These are phyloP conservation scores for Anastrepha ludens DNA, from an alignment of 1,140 invertebrate genomes.

Conservation along the genomic window DNA sequence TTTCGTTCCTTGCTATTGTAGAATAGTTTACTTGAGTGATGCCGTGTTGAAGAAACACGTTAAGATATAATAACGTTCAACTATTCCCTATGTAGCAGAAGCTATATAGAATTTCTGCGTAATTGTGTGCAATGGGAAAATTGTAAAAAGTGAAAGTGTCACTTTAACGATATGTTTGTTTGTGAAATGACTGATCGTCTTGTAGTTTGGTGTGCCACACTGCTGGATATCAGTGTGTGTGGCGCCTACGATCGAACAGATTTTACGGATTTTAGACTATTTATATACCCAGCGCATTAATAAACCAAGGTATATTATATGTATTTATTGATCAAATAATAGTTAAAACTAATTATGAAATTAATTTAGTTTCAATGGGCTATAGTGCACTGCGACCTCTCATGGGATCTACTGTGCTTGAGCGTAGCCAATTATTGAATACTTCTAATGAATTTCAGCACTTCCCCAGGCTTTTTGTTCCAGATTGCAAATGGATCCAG, in stretches of 20 bases:
- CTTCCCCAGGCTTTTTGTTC: no score
- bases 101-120: neutral
- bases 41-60: neutral
- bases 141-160: conserved; percentile 6
- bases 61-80: neutral
- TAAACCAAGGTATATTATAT: no score
- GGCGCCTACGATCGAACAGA: neutral
- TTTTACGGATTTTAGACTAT: neutral
- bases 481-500: no score
- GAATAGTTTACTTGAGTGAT: neutral
- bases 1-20: neutral
- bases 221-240: neutral
- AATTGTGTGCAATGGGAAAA: neutral
- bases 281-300: no score
- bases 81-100: neutral
- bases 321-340: no score
- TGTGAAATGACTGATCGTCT: neutral
- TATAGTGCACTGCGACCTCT: no score
- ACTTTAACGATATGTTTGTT: neutral
- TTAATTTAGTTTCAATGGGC: no score
- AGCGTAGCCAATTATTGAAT: no score
- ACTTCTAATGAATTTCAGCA: no score
- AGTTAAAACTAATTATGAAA: no score
- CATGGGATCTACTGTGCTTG: no score
- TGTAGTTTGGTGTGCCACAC: neutral